phyloP scores from a whole-genome alignment of 1,140 invertebrate genomes.

The Thaumetopoea pityocampa region DNA sequence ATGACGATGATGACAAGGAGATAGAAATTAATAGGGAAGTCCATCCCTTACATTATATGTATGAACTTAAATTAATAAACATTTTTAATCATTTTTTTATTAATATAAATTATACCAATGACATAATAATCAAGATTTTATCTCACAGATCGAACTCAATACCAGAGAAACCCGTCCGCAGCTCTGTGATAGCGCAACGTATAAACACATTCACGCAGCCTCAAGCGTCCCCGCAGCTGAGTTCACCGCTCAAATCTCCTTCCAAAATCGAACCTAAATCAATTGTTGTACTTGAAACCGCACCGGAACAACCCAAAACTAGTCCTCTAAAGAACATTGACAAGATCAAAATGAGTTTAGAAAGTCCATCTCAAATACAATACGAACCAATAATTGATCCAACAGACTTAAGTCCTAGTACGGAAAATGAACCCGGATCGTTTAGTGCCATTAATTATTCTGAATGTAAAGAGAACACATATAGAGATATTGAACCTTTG shows the following conservation, averaged over 20 bases:
- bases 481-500: constrained; percentile 41
- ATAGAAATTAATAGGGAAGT: no score
- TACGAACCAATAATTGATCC: constrained; percentile 69
- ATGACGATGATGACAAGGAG: no score
- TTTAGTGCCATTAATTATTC: constrained; percentile 55
- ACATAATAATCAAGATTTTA: constrained; percentile 17
- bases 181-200: constrained; percentile 77
- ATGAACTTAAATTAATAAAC: no score
- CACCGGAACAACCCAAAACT: constrained; percentile 45
- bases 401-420: constrained; percentile 59
- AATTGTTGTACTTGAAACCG: constrained; percentile 21
- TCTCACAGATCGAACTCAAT: constrained; percentile 61
- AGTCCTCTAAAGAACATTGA: constrained; percentile 73
- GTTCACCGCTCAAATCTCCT: constrained; percentile 39
- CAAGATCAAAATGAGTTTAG: constrained; percentile 70
- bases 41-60: no score
- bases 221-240: constrained; percentile 28
- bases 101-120: no score
- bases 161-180: constrained; percentile 79
- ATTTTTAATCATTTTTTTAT: no score
- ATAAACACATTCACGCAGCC: constrained; percentile 72
- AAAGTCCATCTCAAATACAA: constrained; percentile 71
- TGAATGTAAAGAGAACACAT: constrained; percentile 34
- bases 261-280: constrained; percentile 19
- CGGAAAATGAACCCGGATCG: constrained; percentile 50